Percentiles rank a stretch among this genome's conserved stretches.
Conservation (phyloP, 2,113 vertebrate species). For the Cervus canadensis region DNA sequence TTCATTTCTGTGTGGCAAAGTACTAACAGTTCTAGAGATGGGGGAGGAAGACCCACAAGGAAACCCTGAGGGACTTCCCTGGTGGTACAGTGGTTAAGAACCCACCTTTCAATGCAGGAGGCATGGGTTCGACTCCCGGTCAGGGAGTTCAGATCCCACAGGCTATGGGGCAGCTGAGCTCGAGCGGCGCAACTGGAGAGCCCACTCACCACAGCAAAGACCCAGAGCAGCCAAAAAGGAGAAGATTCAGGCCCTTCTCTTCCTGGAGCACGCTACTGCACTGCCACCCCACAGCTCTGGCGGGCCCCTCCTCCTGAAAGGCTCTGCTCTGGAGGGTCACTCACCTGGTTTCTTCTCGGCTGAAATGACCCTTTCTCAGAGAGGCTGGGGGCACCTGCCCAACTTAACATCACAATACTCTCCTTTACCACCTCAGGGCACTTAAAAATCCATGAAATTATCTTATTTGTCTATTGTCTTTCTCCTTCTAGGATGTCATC, state of each 20-base stretch:
- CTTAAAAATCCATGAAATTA: background rate
- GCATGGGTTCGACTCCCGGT: background rate
- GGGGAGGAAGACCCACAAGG: background rate
- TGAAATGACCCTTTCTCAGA: background rate
- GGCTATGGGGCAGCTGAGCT: background rate
- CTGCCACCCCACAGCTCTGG: background rate
- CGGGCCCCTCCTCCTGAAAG: background rate
- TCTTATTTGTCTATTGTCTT: background rate
- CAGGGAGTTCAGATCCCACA: background rate
- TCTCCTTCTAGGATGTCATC: background rate
- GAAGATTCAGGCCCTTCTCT: background rate
- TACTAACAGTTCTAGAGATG: background rate
- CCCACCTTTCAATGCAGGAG: background rate
- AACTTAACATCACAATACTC: background rate
- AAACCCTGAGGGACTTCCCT: background rate
- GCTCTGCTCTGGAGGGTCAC: background rate
- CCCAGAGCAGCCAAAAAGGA: background rate
- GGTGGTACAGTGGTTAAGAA: background rate
- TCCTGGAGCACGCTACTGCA: background rate
- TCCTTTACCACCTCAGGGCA: background rate
- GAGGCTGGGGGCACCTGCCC: background rate
- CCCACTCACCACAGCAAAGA: background rate
- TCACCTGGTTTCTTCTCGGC: background rate
- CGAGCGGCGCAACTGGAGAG: background rate
- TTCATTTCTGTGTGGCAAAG: background rate